phyloP scores from a whole-genome alignment of 2,888 invertebrate genomes.

The Amorpha juglandis region DNA sequence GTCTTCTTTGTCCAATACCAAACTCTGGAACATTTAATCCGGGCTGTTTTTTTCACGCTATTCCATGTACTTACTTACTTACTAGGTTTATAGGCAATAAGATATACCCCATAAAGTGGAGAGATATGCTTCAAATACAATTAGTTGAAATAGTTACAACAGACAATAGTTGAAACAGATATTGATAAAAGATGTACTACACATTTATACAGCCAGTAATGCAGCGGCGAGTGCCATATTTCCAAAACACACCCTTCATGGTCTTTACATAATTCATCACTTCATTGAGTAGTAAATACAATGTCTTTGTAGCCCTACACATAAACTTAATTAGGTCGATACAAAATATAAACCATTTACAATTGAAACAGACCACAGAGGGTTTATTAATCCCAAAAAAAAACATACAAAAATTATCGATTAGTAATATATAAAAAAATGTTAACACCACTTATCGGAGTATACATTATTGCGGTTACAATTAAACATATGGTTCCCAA shows the following conservation, averaged over 20 bases:
- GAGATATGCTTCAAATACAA: not conserved
- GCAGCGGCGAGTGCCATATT: not conserved
- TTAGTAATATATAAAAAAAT: not conserved
- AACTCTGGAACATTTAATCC: slow-evolving; percentile 70
- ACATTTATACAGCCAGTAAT: not conserved
- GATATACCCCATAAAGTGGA: slow-evolving; percentile 21
- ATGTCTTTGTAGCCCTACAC: not conserved
- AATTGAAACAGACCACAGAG: not conserved
- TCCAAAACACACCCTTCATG: not conserved
- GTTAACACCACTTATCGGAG: slow-evolving; percentile 16
- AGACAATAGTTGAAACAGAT: no score
- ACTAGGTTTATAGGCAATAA: slow-evolving; percentile 5
- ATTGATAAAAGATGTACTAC: no score
- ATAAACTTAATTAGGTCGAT: not conserved
- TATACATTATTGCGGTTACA: slow-evolving; percentile 13
- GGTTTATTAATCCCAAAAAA: no score
- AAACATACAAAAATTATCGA: not conserved
- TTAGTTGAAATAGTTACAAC: no score
- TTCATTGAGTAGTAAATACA: not conserved
- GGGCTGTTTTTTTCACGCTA: slow-evolving; percentile 27
- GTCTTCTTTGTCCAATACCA: slow-evolving; percentile 73
- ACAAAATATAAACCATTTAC: not conserved
- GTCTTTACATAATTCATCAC: not conserved
- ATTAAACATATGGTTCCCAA: slow-evolving; percentile 17
- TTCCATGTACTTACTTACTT: not conserved